These are phyloP conservation scores for Chorisops tibialis DNA, from an alignment of 2,888 invertebrate genomes.

Conservation along the genomic window DNA sequence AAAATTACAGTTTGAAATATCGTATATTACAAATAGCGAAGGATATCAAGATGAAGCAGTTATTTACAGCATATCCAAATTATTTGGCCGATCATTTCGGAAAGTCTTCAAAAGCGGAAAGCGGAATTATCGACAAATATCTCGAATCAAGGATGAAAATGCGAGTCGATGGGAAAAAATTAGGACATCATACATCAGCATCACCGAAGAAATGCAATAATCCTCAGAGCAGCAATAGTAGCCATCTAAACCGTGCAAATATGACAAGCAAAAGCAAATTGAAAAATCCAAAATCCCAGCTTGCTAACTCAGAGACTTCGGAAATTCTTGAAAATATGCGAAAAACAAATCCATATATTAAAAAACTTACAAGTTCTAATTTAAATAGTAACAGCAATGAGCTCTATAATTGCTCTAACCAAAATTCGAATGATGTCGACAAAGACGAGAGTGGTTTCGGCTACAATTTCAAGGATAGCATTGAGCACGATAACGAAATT, in stretches of 20 bases:
- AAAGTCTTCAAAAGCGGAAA: conserved; percentile 4
- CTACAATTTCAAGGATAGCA: background rate
- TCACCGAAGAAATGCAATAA: no score
- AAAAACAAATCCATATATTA: background rate
- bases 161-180: background rate
- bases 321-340: conserved; percentile 3
- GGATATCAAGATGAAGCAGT: background rate
- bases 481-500: background rate
- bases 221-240: background rate
- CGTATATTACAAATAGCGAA: background rate
- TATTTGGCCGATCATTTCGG: conserved; percentile 4
- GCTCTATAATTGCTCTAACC: background rate
- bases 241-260: background rate
- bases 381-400: background rate
- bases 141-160: conserved; percentile 12
- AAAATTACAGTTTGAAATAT: conserved; percentile 19
- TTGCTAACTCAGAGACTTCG: conserved; percentile 8
- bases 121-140: conserved; percentile 14
- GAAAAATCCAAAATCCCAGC: background rate
- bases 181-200: no score
- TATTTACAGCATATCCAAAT: conserved; percentile 17
- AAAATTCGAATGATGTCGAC: background rate
- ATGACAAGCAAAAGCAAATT: background rate
- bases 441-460: background rate
- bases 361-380: background rate